A percentile compares a stretch with the other conserved stretches of the same genome.
phyloP scores from a whole-genome alignment of 2,113 vertebrate species.

The Blennius ocellaris region DNA sequence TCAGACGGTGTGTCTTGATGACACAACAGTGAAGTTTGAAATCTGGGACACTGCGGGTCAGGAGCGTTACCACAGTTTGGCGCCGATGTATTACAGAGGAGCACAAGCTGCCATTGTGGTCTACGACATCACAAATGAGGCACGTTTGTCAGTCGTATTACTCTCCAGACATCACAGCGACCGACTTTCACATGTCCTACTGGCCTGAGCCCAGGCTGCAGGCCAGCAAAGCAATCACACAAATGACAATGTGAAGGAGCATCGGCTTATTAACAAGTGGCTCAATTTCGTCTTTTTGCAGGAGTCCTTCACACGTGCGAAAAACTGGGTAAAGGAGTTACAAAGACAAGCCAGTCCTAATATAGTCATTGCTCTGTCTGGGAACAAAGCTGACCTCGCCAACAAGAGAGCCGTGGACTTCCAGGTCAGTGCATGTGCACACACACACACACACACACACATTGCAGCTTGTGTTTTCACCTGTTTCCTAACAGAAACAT shows the following conservation, averaged over 20 bases:
- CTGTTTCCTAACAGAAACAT: neutral
- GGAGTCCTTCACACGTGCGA: slow-evolving; percentile 98
- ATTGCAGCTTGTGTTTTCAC: no score
- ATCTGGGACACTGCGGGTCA: slow-evolving; percentile 99
- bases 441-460: no score
- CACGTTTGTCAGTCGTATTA: slow-evolving; percentile 43
- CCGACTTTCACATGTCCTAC: neutral
- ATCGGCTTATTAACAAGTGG: slow-evolving; percentile 19
- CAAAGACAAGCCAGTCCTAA: slow-evolving; percentile 98
- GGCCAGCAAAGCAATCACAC: neutral
- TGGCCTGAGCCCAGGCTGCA: neutral
- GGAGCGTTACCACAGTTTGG: slow-evolving; percentile 98
- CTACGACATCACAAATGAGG: slow-evolving; percentile 99
- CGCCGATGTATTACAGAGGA: slow-evolving; percentile 99
- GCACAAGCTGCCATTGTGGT: slow-evolving; percentile 98
- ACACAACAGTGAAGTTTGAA: slow-evolving; percentile 99
- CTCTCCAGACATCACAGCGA: no score
- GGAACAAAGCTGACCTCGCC: slow-evolving; percentile 98
- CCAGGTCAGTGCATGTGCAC: slow-evolving; percentile 85
- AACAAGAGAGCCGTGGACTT: slow-evolving; percentile 97
- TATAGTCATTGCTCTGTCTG: slow-evolving; percentile 98
- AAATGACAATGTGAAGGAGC: slow-evolving; percentile 10
- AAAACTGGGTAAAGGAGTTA: slow-evolving; percentile 99
- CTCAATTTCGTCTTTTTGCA: slow-evolving; percentile 63
- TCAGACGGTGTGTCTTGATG: slow-evolving; percentile 98